These are phyloP conservation scores for Athalia rosae DNA, from an alignment of 2,888 invertebrate genomes.

Conservation along the genomic window DNA sequence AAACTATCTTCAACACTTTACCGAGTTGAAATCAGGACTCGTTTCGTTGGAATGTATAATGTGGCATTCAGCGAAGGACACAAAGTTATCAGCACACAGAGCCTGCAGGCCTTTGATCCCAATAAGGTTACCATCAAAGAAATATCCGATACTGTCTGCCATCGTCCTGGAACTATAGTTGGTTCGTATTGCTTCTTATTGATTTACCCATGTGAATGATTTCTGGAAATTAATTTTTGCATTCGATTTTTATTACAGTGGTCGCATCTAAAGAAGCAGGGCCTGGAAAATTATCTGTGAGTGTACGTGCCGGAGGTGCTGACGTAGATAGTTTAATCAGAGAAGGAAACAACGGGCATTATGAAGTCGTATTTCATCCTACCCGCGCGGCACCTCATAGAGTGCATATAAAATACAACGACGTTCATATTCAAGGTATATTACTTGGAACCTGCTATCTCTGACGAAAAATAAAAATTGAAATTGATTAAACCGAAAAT, in stretches of 20 bases:
- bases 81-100: conserved; percentile 76
- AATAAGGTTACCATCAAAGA: conserved; percentile 83
- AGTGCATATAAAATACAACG: conserved; percentile 90
- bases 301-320: conserved; percentile 87
- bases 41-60: conserved; percentile 84
- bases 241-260: conserved; percentile 73
- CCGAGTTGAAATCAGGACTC: conserved; percentile 85
- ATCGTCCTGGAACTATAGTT: conserved; percentile 87
- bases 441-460: background rate
- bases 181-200: conserved; percentile 69
- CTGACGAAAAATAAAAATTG: background rate
- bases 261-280: conserved; percentile 86
- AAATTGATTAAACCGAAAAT: background rate
- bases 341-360: conserved; percentile 82
- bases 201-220: background rate
- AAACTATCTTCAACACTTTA: conserved; percentile 81
- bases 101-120: conserved; percentile 87
- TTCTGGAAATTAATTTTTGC: conserved; percentile 25
- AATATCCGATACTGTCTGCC: conserved; percentile 86
- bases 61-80: conserved; percentile 80
- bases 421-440: conserved; percentile 81
- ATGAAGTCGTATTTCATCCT: conserved; percentile 92
- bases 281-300: conserved; percentile 87
- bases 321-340: conserved; percentile 89
- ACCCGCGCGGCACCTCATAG: conserved; percentile 90